These are phyloP conservation scores for Philopotamus ludificatus DNA, from an alignment of 1,140 invertebrate species.

Conservation along the genomic window DNA sequence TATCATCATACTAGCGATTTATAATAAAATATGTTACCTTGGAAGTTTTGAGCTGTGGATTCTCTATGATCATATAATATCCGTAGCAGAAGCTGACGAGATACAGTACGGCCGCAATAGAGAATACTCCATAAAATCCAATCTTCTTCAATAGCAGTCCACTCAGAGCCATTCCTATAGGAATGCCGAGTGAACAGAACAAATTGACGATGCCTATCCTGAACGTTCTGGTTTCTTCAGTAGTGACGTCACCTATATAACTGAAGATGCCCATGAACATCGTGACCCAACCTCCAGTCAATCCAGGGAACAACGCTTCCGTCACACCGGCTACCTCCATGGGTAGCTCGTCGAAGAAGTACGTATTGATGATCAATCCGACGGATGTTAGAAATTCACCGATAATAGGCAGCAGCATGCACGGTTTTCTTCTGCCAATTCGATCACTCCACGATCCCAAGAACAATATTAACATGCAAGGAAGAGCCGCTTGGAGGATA, in stretches of 20 bases:
- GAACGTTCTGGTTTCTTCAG: slow-evolving; percentile 74
- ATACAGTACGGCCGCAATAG: slow-evolving; percentile 70
- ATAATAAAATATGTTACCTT: slow-evolving; percentile 46
- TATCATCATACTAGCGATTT: not conserved
- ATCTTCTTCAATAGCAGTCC: slow-evolving; percentile 70
- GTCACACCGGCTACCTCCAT: slow-evolving; percentile 75
- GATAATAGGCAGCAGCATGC: slow-evolving; percentile 78
- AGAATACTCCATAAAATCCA: slow-evolving; percentile 78
- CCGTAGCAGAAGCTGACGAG: slow-evolving; percentile 74
- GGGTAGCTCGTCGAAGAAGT: slow-evolving; percentile 73
- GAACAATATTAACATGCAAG: slow-evolving; percentile 74
- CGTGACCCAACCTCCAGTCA: slow-evolving; percentile 83
- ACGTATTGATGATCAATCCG: slow-evolving; percentile 76
- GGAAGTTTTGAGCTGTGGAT: slow-evolving; percentile 45
- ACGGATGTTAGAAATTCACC: slow-evolving; percentile 77
- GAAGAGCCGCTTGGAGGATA: slow-evolving; percentile 70
- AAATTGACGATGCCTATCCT: slow-evolving; percentile 82
- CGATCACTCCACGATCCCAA: slow-evolving; percentile 77
- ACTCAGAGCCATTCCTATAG: slow-evolving; percentile 74
- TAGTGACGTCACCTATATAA: slow-evolving; percentile 84
- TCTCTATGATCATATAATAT: slow-evolving; percentile 63
- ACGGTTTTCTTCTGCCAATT: slow-evolving; percentile 74
- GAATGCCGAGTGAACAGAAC: slow-evolving; percentile 76
- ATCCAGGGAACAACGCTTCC: slow-evolving; percentile 73
- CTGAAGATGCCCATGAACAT: slow-evolving; percentile 89